Conservation (phyloP, 2,797 vertebrate genomes). For the Sebastes wilsoni region DNA sequence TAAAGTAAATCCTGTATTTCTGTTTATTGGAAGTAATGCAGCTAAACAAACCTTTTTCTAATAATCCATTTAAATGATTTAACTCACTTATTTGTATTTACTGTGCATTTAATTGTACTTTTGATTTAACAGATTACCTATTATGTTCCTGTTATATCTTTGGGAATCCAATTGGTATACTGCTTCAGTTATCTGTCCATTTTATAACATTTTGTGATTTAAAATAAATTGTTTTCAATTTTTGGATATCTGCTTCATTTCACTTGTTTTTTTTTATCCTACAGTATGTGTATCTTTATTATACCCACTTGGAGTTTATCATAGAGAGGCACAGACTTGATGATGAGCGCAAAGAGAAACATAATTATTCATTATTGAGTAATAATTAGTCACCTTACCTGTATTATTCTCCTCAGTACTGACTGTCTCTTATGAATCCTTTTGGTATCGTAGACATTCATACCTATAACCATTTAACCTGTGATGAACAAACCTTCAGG, state of each 20-base stretch:
- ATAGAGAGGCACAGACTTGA: background rate
- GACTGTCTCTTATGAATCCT: background rate
- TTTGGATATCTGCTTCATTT: conserved; percentile 50
- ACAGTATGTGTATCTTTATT: background rate
- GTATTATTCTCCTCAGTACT: background rate
- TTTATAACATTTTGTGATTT: conserved; percentile 80
- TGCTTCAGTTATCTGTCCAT: conserved; percentile 65
- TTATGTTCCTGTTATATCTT: conserved; percentile 26
- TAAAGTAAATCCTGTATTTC: background rate
- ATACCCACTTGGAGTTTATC: background rate
- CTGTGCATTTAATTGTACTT: conserved; percentile 47
- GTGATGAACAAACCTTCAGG: background rate
- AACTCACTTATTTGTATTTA: conserved; percentile 14
- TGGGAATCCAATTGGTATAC: conserved; percentile 31
- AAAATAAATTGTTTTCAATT: conserved; percentile 76
- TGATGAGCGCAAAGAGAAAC: background rate
- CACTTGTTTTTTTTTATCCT: background rate
- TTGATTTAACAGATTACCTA: conserved; percentile 32
- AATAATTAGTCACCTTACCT: background rate
- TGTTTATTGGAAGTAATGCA: background rate
- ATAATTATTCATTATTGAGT: background rate
- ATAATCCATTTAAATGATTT: background rate
- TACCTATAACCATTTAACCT: background rate
- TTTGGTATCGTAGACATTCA: background rate
- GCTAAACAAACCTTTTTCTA: background rate